phyloP scores from a whole-genome alignment of 2,888 invertebrate species.

The Heliothis peltigera region DNA sequence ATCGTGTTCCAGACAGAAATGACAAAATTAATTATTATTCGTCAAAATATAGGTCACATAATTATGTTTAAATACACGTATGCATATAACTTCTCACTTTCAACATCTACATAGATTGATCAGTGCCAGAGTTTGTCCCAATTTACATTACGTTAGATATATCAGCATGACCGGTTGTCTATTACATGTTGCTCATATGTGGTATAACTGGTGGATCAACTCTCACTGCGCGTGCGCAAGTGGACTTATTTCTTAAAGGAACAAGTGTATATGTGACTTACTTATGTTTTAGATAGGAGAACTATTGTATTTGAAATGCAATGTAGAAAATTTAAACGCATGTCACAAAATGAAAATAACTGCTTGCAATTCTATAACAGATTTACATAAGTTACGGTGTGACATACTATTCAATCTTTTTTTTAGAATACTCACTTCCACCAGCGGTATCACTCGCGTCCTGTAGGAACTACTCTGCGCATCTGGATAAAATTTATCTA shows the following conservation, averaged over 20 bases:
- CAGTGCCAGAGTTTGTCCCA: slow-evolving; percentile 5
- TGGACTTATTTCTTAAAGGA: slow-evolving; percentile 38
- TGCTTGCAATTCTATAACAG: too few species aligned
- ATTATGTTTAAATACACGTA: neutral
- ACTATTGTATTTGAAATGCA: too few species aligned
- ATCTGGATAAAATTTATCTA: too few species aligned
- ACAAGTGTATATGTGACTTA: slow-evolving; percentile 24
- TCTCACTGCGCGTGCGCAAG: slow-evolving; percentile 48
- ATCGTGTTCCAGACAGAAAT: neutral
- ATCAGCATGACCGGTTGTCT: slow-evolving; percentile 41
- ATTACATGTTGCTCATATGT: slow-evolving; percentile 45
- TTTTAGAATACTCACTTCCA: too few species aligned
- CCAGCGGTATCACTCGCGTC: too few species aligned
- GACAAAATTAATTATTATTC: neutral
- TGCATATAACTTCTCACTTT: neutral
- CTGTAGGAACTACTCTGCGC: too few species aligned
- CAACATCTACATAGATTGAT: slow-evolving; percentile 1
- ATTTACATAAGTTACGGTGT: too few species aligned
- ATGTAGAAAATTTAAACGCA: too few species aligned
- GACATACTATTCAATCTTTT: too few species aligned
- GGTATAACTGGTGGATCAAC: slow-evolving; percentile 45
- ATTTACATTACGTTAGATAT: slow-evolving; percentile 8
- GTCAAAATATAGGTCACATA: neutral
- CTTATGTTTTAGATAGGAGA: too few species aligned
- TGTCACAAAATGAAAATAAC: too few species aligned